phyloP scores from a whole-genome alignment of 2,797 vertebrate genomes.

The Champsocephalus esox region DNA sequence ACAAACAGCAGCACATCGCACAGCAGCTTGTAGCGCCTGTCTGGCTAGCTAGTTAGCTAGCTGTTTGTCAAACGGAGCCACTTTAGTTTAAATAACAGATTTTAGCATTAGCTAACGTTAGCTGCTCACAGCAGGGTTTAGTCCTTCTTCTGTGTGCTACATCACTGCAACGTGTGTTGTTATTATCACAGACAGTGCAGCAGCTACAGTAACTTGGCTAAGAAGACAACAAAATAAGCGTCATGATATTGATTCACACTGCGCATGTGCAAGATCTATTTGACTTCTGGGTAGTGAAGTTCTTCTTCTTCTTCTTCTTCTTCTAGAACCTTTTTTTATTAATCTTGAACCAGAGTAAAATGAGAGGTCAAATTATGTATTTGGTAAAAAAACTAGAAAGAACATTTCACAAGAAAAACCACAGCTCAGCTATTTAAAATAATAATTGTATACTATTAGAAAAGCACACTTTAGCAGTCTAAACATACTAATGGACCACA shows the following conservation, averaged over 20 bases:
- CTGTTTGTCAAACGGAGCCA: conserved; percentile 11
- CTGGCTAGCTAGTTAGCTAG: conserved; percentile 38
- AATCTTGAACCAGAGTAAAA: too few relatives aligned
- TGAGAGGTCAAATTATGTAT: too few relatives aligned
- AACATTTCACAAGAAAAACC: too few relatives aligned
- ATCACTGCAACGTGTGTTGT: conserved; percentile 64
- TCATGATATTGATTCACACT: conserved; percentile 25
- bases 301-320: conserved; percentile 4
- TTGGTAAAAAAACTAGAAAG: too few relatives aligned
- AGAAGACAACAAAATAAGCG: conserved; percentile 52
- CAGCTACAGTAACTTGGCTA: conserved; percentile 47
- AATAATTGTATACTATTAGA: too few relatives aligned
- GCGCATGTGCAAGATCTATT: conserved; percentile 47
- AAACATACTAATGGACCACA: too few relatives aligned
- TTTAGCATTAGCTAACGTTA: conserved; percentile 1
- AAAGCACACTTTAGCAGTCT: too few relatives aligned
- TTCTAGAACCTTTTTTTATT: too few relatives aligned
- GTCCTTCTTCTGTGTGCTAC: conserved; percentile 63
- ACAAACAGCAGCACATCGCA: conserved; percentile 50
- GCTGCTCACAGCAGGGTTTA: conserved; percentile 42
- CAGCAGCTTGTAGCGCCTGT: conserved; percentile 34
- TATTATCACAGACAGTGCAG: conserved; percentile 10
- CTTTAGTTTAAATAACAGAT: not conserved
- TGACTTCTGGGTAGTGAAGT: conserved; percentile 72
- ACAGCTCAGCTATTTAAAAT: too few relatives aligned